Base-by-base conservation (phyloP, 2,797 vertebrate genomes). In the Sylvia borin region DNA sequence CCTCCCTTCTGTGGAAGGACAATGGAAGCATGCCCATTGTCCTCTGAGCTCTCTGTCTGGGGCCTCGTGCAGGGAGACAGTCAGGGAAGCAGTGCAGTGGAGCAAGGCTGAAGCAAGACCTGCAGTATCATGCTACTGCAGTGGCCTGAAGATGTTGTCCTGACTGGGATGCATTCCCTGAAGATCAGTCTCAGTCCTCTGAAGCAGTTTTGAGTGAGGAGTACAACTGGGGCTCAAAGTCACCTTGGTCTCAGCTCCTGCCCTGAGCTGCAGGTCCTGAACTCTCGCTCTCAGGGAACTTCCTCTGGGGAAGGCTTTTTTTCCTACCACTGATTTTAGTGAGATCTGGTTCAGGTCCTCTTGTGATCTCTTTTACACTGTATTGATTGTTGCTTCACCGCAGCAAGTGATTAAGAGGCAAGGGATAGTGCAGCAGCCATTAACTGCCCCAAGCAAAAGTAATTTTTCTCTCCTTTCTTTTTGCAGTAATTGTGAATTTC, bases 401-500 rank as follows among this genome's bases (percentile, higher is more conserved):
- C 76, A 91, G 66, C 55, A 90, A 93, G 75, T 84, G 91, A 97
- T 96, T 95, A 94, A 96, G 62, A 96, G 51, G 89, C 65, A 89
- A 71, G 86, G 43, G 32, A 76, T 65, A 85, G 81, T 62, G 75
- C 47, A 51, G 72, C 51, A 92, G 38, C 67, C 85, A 51, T 55
- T 87, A 87, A 84, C 29, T 81, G 84, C 95, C 93, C 73, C 72
- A 87, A 95, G 93, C 83, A 93, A 91, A 92, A 94, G 75, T 81
- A 92, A 79, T 96, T 92, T 88, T 94, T 92, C 75, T 94, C 48
- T 91, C 17, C 21, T 86, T 84, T 91, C 40, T 91, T 92, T 93
- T 88, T 73, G 51, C 38, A 87, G 78, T 73, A 95, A 95, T 95
- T 91, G 86, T 95, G 95, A 95, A 88, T 90, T 94, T 93, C 91